phyloP scores from a whole-genome alignment of 2,888 invertebrate species.

The Cataglyphis altisquamis region DNA sequence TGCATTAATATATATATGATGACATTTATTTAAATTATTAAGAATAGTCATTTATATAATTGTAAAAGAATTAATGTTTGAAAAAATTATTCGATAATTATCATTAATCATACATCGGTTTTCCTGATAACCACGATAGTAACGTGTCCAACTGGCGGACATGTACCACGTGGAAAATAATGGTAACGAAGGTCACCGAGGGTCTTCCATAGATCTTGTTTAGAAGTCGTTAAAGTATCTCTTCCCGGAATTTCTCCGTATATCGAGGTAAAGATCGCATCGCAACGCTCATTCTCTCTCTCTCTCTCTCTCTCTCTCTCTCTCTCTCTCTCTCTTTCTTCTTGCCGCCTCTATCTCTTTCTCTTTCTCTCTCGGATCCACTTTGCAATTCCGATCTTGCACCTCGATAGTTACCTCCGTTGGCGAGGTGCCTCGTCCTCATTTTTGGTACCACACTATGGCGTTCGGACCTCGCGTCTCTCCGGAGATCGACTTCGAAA shows the following conservation, averaged over 20 bases:
- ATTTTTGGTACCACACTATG: constrained; percentile 72
- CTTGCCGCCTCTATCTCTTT: constrained; percentile 38
- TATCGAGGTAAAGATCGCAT: constrained; percentile 83
- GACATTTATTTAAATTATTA: background rate
- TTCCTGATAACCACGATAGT: constrained; percentile 39
- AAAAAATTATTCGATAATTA: background rate
- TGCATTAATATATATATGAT: background rate
- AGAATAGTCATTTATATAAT: background rate
- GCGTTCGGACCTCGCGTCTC: constrained; percentile 43
- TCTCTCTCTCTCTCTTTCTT: constrained; percentile 72
- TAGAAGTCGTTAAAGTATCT: constrained; percentile 85
- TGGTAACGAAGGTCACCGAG: constrained; percentile 81
- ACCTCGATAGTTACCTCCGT: constrained; percentile 82
- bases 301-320: constrained; percentile 68
- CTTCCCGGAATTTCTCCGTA: constrained; percentile 84
- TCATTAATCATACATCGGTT: background rate
- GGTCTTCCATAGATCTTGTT: constrained; percentile 84
- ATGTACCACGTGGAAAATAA: constrained; percentile 74
- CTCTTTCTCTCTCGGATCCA: constrained; percentile 79
- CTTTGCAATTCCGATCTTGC: constrained; percentile 86
- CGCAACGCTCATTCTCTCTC: constrained; percentile 54
- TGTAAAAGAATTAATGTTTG: background rate
- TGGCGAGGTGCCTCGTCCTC: constrained; percentile 76
- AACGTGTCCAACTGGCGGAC: constrained; percentile 63
- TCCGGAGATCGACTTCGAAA: constrained; percentile 45